Percentiles rank a stretch among this genome's conserved stretches.
phyloP scores from a whole-genome alignment of 2,888 invertebrate species.

The Tribolium freemani region DNA sequence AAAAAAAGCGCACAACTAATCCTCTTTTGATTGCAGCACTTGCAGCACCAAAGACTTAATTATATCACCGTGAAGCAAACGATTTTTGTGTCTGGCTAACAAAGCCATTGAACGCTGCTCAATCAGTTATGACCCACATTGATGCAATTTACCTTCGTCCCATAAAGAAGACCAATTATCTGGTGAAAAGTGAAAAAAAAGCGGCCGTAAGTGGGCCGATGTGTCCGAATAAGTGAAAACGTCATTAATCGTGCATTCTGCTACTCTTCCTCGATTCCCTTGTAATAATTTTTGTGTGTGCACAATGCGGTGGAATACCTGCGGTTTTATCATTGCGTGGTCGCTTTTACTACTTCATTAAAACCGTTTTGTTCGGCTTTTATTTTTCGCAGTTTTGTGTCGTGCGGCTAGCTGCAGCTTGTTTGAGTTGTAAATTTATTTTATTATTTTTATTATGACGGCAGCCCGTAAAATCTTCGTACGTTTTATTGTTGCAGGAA shows the following conservation, averaged over 20 bases:
- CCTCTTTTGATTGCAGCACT: constrained; percentile 32
- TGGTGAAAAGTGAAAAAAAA: constrained; percentile 35
- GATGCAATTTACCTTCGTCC: constrained; percentile 27
- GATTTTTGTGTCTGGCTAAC: constrained; percentile 4
- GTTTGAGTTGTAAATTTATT: constrained; percentile 30
- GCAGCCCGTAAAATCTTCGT: constrained; percentile 16
- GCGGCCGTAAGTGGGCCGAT: constrained; percentile 31
- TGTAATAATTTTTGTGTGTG: constrained; percentile 31
- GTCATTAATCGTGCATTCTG: constrained; percentile 31
- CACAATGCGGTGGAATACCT: constrained; percentile 44
- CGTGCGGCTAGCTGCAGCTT: constrained; percentile 29
- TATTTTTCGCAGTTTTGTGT: constrained; percentile 35
- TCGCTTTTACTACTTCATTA: constrained; percentile 50
- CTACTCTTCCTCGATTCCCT: constrained; percentile 21
- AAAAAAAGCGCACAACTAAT: constrained; percentile 27
- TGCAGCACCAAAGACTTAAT: not conserved
- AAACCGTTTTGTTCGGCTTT: constrained; percentile 42
- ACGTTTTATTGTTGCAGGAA: constrained; percentile 10
- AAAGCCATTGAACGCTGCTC: constrained; percentile 15
- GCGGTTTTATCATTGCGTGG: constrained; percentile 50
- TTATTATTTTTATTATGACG: constrained; percentile 29
- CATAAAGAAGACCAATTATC: constrained; percentile 33
- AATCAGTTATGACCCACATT: constrained; percentile 27
- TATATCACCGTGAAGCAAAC: no score
- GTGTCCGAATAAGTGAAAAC: constrained; percentile 38